phyloP scores from a whole-genome alignment of 1,140 invertebrate species.

The Alviniconcha marisindica region DNA sequence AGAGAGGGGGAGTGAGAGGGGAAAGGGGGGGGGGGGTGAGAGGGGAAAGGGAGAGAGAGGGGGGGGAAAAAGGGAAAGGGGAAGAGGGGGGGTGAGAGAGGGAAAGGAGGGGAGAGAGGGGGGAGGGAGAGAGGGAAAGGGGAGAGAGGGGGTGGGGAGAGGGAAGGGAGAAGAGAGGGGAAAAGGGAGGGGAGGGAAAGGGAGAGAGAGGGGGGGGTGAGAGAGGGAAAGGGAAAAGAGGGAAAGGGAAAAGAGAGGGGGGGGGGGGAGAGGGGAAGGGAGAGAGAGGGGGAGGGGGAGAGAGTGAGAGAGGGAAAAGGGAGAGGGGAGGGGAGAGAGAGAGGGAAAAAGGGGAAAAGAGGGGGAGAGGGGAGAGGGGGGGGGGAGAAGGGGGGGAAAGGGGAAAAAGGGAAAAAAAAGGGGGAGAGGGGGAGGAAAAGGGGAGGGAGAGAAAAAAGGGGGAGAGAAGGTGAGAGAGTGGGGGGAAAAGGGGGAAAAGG shows the following conservation, averaged over 20 bases:
- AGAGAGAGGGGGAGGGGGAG: constrained; percentile 6
- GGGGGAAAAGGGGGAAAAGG: constrained; percentile 20
- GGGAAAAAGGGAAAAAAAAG: background rate
- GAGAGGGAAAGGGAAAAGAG: too few relatives aligned
- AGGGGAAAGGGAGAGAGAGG: background rate
- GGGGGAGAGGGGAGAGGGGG: constrained; percentile 2
- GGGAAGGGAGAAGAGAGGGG: too few relatives aligned
- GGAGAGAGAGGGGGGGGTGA: too few relatives aligned
- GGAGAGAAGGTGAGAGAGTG: background rate
- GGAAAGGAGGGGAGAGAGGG: too few relatives aligned
- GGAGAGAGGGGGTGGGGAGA: too few relatives aligned
- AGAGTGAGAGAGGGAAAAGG: constrained; percentile 20
- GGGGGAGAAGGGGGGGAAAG: background rate
- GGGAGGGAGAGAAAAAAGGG: background rate
- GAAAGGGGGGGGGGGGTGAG: background rate
- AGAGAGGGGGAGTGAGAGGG: background rate
- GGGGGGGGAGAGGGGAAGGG: background rate
- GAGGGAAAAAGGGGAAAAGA: constrained; percentile 1
- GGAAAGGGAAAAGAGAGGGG: too few relatives aligned
- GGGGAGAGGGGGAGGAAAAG: background rate
- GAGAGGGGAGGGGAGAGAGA: background rate
- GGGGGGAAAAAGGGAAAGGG: background rate
- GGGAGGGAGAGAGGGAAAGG: too few relatives aligned
- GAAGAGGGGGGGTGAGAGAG: too few relatives aligned
- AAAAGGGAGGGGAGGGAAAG: too few relatives aligned